A percentile compares a stretch with the other conserved stretches of the same genome.
These are phyloP conservation scores for Varanus salvator DNA, from an alignment of 2,113 vertebrate species.

Conservation along the genomic window DNA sequence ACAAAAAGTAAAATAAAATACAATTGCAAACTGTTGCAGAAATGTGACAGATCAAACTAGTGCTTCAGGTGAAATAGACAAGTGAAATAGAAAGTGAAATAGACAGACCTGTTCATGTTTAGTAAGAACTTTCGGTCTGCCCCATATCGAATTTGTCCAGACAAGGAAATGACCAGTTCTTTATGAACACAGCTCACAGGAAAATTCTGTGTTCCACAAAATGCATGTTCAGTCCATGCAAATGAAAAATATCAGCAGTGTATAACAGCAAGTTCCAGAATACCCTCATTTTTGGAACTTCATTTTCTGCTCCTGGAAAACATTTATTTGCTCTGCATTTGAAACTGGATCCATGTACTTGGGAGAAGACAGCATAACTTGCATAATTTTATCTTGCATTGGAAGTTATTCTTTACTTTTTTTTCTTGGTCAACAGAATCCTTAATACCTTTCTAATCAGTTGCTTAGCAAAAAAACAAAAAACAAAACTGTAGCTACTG, in stretches of 20 bases:
- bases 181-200: not conserved
- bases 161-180: not conserved
- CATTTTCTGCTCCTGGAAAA: not conserved
- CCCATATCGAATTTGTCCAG: not conserved
- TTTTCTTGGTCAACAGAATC: slow-evolving; percentile 17
- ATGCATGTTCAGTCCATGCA: not conserved
- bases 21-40: not conserved
- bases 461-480: slow-evolving; percentile 55
- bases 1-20: not conserved
- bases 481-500: slow-evolving; percentile 46
- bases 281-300: not conserved
- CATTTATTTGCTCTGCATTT: not conserved
- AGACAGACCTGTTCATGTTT: not conserved
- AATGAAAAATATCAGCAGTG: not conserved
- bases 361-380: not conserved
- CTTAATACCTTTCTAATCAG: slow-evolving; percentile 52
- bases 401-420: not conserved
- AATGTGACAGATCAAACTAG: not conserved
- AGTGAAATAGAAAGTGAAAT: not conserved
- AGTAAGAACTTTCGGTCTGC: not conserved
- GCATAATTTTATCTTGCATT: slow-evolving; percentile 47
- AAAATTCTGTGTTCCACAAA: not conserved
- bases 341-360: slow-evolving; percentile 34
- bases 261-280: not conserved
- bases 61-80: not conserved